Conservation (phyloP, 2,113 vertebrate genomes). For the Guaruba guarouba region DNA sequence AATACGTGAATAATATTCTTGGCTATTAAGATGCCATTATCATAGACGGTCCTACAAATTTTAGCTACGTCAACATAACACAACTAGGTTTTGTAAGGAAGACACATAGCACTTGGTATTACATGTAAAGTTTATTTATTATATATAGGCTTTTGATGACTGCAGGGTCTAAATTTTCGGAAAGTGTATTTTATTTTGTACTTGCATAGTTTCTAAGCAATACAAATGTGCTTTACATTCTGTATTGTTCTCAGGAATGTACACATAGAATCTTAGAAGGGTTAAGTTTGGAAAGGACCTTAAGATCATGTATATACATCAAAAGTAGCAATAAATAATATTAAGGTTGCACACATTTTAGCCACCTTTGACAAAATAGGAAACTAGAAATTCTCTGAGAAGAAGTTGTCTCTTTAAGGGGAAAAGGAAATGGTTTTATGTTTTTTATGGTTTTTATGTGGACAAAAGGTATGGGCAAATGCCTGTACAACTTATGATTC, state of each 20-base stretch:
- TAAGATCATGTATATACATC: neutral
- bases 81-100: neutral
- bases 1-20: neutral
- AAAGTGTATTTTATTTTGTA: neutral
- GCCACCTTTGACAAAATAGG: neutral
- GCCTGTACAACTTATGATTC: neutral
- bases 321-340: neutral
- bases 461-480: neutral
- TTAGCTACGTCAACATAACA: neutral
- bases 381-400: neutral
- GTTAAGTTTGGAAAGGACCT: neutral
- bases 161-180: neutral
- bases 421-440: neutral
- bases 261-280: neutral
- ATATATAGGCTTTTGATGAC: neutral
- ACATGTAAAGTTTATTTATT: neutral
- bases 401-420: neutral
- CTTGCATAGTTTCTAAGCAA: neutral
- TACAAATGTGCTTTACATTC: neutral
- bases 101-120: neutral
- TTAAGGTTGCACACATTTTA: neutral
- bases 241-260: neutral
- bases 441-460: neutral
- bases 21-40: neutral
- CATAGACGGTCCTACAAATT: neutral